Percentiles rank a stretch among this genome's conserved stretches.
phyloP scores from a whole-genome alignment of 2,113 vertebrate genomes.

The Tyto alba region DNA sequence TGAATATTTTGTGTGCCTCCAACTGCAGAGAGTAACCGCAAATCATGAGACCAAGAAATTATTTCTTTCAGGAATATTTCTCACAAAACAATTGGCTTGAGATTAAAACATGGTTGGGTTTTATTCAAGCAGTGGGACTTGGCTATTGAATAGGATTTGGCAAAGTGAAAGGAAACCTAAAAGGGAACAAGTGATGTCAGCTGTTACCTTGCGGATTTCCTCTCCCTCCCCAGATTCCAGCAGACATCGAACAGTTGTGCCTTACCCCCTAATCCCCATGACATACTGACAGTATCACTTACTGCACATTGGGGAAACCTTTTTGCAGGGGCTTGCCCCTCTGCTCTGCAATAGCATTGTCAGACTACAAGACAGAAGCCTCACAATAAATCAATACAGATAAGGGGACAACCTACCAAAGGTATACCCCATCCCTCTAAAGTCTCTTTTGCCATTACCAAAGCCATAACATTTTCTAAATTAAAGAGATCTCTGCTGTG shows the following conservation, averaged over 20 bases:
- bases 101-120: background rate
- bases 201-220: background rate
- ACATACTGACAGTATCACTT: background rate
- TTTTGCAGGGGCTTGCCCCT: background rate
- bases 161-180: conserved; percentile 16
- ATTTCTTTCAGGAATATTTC: background rate
- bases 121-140: background rate
- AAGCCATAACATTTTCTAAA: background rate
- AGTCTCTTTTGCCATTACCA: background rate
- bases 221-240: background rate
- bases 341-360: background rate
- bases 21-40: background rate
- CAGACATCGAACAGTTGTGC: background rate
- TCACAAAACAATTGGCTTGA: background rate
- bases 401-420: background rate
- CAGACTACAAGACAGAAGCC: background rate
- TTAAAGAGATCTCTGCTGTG: background rate
- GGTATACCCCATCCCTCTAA: background rate
- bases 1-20: background rate
- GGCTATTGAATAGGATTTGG: background rate
- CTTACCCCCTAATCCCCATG: background rate
- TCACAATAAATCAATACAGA: background rate
- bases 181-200: background rate
- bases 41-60: background rate
- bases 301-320: background rate